A percentile compares a stretch with the other conserved stretches of the same genome.
Evolutionary conservation across 1,140 invertebrate genomes (phyloP).

Genomic region (Ericerus pela): DNA sequence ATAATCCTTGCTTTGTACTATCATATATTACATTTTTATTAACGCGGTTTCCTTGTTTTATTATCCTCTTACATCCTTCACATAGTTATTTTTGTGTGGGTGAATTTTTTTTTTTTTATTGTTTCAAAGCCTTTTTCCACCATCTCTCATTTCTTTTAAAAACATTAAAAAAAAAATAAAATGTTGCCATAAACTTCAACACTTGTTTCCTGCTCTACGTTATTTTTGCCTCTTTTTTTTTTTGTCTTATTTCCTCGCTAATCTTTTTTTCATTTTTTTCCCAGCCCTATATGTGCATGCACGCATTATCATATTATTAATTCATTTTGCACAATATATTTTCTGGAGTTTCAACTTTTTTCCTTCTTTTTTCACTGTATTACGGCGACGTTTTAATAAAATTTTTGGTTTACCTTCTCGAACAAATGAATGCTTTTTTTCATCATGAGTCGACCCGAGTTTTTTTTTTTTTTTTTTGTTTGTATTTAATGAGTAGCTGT

Average conservation of each 20-base stretch:
- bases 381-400: constrained; percentile 10
- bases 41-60: constrained; percentile 9
- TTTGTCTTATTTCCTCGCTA: not conserved
- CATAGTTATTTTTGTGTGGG: too few relatives aligned
- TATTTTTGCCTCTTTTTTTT: not conserved
- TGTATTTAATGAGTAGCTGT: too few relatives aligned
- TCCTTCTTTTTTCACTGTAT: not conserved
- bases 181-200: constrained; percentile 9
- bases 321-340: constrained; percentile 5
- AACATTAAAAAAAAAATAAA: too few relatives aligned
- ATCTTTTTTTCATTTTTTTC: too few relatives aligned
- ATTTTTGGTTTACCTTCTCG: constrained; percentile 4
- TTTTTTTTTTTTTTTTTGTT: too few relatives aligned
- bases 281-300: too few relatives aligned
- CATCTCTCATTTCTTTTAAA: too few relatives aligned
- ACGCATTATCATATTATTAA: constrained; percentile 7
- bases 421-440: constrained; percentile 7
- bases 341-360: constrained; percentile 7
- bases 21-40: constrained; percentile 12
- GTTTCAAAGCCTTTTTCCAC: too few relatives aligned
- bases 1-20: constrained; percentile 8
- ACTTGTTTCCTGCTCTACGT: constrained; percentile 3
- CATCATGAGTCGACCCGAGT: too few relatives aligned
- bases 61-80: not conserved
- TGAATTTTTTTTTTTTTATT: too few relatives aligned